phyloP scores from a whole-genome alignment of 1,140 invertebrate species.

The Drosophila busckii region DNA sequence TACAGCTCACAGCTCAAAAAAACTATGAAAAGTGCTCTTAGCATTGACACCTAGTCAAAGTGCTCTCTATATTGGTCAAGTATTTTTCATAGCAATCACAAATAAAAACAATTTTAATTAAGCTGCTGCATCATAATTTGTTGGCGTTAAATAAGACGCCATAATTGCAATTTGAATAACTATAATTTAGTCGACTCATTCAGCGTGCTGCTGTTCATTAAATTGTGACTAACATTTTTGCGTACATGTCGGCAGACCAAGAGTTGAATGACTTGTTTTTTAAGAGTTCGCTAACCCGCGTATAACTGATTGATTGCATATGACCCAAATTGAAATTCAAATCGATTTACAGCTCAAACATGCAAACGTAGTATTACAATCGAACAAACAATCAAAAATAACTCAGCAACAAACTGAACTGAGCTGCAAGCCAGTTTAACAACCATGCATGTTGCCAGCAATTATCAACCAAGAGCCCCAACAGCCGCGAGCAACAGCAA shows the following conservation, averaged over 20 bases:
- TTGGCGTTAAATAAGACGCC: not conserved
- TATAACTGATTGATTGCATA: constrained; percentile 54
- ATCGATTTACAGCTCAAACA: constrained; percentile 48
- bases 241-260: constrained; percentile 36
- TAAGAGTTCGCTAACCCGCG: constrained; percentile 39
- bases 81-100: constrained; percentile 10
- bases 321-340: constrained; percentile 62
- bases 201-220: constrained; percentile 41
- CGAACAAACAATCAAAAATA: constrained; percentile 58
- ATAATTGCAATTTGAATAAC: too few species aligned
- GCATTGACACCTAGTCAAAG: constrained; percentile 56
- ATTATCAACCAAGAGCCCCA: constrained; percentile 46
- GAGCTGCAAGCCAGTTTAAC: not conserved
- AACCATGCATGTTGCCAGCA: constrained; percentile 52
- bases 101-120: constrained; percentile 13
- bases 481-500: constrained; percentile 4
- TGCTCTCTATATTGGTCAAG: constrained; percentile 42
- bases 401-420: not conserved
- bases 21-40: constrained; percentile 30
- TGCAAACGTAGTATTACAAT: constrained; percentile 65
- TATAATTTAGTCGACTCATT: too few species aligned
- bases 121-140: constrained; percentile 17
- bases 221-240: constrained; percentile 11
- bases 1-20: too few species aligned
- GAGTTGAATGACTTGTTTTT: constrained; percentile 59